Base-by-base conservation (phyloP, 2,113 vertebrate genomes). In the Orycteropus afer region DNA sequence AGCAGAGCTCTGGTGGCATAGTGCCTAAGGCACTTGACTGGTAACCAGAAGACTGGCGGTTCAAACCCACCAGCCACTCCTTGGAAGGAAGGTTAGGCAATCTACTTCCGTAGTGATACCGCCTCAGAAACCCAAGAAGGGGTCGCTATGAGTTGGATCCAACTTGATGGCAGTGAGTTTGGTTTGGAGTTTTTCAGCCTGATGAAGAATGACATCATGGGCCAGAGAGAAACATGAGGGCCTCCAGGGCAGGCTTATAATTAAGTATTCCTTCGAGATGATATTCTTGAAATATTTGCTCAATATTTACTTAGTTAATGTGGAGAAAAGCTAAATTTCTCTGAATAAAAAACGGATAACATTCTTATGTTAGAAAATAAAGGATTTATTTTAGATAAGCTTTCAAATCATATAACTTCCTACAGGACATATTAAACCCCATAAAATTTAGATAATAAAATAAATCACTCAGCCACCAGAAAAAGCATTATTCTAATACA, bases 401-500 rank as follows among this genome's bases (percentile, higher is more conserved):
- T 93, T 95, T 94, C 92, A 97, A 93, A 84, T 51, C 17, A 22
- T 37, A 11, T 82, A 84, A 80, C 57, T 96, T 91, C 55, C 29
- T 80, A 84, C 51, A 67, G 55, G 80, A 69, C 71, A 87, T 89
- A 93, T 69, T 95, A 94, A 94, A 69, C 34, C 15, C 71, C 57
- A 82, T 69, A 91, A 89, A 96, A 45, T 86, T 94, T 84, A 74
- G n/a, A 91, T 89, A 96, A 84, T 91, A 79, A 94, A 61, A 90
- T 55, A 77, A 67, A 69, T 84, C 67, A 74, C 51, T 53, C 45
- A 67, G 63, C 53, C 71, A 74, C 47, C 71, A 83, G 76, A 79
- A 91, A 63, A 17, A 79, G 34, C 42, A 91, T 85, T 27, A 53
- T 59, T 65, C n/a, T 63, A 29, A 85, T 71, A 76, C 73, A 25